Evolutionary conservation across 2,888 invertebrate species (phyloP).

Genomic region (Rotaria magnacalcarata): DNA sequence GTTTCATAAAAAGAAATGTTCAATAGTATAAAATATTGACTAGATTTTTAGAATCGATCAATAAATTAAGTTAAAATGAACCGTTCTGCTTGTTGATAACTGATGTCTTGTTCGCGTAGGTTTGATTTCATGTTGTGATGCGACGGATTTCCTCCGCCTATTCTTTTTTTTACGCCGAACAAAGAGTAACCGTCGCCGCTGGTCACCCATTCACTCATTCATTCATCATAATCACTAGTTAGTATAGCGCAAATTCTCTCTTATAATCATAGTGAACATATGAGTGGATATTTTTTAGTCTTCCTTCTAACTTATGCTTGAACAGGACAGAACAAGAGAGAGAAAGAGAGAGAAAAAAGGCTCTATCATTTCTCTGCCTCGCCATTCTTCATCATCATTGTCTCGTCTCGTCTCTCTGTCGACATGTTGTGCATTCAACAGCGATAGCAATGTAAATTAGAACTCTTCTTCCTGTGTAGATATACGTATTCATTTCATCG

Average conservation of each 20-base stretch:
- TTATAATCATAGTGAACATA: constrained; percentile 8
- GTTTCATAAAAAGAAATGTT: background rate
- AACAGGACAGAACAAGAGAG: background rate
- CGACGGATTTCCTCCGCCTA: background rate
- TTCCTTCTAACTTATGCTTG: background rate
- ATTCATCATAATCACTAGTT: constrained; percentile 16
- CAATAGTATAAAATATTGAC: background rate
- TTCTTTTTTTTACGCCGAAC: background rate
- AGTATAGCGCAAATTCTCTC: background rate
- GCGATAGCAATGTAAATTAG: constrained; percentile 14
- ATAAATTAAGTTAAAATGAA: background rate
- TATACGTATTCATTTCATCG: background rate
- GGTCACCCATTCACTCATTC: background rate
- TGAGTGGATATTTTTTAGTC: background rate
- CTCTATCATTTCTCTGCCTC: background rate
- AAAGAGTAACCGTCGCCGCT: background rate
- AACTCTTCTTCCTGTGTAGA: background rate
- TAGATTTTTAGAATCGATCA: too few species aligned
- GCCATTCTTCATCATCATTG: background rate
- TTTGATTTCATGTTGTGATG: background rate
- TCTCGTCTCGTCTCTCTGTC: background rate
- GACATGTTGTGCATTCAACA: background rate
- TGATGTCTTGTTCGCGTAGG: background rate
- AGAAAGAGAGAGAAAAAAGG: background rate
- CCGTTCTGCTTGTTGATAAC: background rate